These are phyloP conservation scores for Drosophila robusta DNA, from an alignment of 2,888 invertebrate species.

Conservation along the genomic window DNA sequence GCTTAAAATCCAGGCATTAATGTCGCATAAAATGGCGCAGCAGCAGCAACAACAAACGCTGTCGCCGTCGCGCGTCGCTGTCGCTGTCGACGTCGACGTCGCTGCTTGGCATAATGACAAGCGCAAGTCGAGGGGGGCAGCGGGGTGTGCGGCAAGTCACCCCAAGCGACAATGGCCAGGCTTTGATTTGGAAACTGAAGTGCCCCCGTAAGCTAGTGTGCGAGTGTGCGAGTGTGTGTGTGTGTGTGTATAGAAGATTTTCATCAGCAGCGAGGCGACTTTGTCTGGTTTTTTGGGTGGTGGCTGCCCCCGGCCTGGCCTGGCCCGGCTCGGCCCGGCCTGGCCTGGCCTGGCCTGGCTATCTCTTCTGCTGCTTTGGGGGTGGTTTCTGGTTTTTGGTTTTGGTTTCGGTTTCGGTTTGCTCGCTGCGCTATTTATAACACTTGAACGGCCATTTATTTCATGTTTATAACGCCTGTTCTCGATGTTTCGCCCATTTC, in stretches of 20 bases:
- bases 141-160: constrained; percentile 42
- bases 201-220: constrained; percentile 38
- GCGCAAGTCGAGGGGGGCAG: constrained; percentile 6
- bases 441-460: constrained; percentile 57
- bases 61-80: constrained; percentile 2
- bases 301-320: constrained; percentile 54
- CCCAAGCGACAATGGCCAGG: constrained; percentile 60
- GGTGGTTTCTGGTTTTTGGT: constrained; percentile 56
- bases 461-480: constrained; percentile 49
- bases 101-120: constrained; percentile 58
- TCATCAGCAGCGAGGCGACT: constrained; percentile 63
- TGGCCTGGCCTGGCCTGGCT: constrained; percentile 27
- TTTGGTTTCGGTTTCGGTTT: constrained; percentile 29
- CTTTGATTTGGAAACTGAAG: constrained; percentile 75
- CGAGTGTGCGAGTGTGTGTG: constrained; percentile 6
- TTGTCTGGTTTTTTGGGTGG: constrained; percentile 74
- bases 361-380: constrained; percentile 44
- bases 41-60: constrained; percentile 15
- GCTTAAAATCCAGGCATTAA: constrained; percentile 68
- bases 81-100: constrained; percentile 18
- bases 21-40: constrained; percentile 56
- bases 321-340: constrained; percentile 27
- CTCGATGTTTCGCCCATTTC: constrained; percentile 13
- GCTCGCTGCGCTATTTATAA: constrained; percentile 55
- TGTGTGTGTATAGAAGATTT: constrained; percentile 69